These are phyloP conservation scores for Myripristis murdjan DNA, from an alignment of 2,797 vertebrate genomes.

Conservation along the genomic window DNA sequence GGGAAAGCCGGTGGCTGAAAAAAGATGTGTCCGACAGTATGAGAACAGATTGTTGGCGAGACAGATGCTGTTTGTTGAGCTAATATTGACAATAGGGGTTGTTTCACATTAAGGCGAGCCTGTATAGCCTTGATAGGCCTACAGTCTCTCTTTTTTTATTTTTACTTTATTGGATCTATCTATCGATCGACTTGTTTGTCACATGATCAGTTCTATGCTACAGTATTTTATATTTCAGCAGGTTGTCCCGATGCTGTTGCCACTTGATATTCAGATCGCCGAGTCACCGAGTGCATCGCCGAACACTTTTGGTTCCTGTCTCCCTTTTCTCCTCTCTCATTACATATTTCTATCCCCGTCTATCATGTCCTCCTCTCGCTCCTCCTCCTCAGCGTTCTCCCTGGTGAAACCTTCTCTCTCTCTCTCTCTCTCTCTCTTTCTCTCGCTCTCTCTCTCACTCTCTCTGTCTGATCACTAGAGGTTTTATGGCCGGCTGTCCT, in stretches of 20 bases:
- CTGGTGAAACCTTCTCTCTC: slow-evolving; percentile 58
- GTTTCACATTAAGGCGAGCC: too few species aligned
- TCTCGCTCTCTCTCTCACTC: too few species aligned
- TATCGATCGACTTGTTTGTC: background rate
- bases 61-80: slow-evolving; percentile 63
- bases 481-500: slow-evolving; percentile 77
- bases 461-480: slow-evolving; percentile 72
- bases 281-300: background rate
- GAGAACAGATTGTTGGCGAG: slow-evolving; percentile 21
- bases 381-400: slow-evolving; percentile 35
- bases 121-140: too few species aligned
- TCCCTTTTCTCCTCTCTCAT: background rate
- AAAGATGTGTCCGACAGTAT: slow-evolving; percentile 40
- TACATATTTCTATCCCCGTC: slow-evolving; percentile 50
- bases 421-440: too few species aligned
- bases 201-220: too few species aligned
- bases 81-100: slow-evolving; percentile 68
- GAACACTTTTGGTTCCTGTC: background rate
- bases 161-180: slow-evolving; percentile 13
- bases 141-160: slow-evolving; percentile 32
- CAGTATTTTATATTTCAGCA: background rate
- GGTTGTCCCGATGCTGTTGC: slow-evolving; percentile 4
- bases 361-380: slow-evolving; percentile 55
- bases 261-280: slow-evolving; percentile 9
- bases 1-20: slow-evolving; percentile 25